phyloP scores from a whole-genome alignment of 2,797 vertebrate species.

The Cirrhinus molitorella region DNA sequence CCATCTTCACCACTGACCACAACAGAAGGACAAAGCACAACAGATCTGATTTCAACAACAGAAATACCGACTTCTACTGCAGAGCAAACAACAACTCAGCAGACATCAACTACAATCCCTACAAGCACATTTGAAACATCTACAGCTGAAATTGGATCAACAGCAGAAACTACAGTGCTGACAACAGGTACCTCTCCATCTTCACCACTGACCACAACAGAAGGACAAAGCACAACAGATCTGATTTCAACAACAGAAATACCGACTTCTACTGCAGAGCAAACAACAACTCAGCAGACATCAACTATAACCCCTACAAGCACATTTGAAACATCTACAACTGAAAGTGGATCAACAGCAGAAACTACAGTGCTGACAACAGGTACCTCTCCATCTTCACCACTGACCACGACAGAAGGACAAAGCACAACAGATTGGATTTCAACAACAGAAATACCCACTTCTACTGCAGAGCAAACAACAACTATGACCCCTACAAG shows the following conservation, averaged over 20 bases:
- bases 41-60: not conserved
- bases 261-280: not conserved
- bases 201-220: no score
- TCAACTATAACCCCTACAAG: not conserved
- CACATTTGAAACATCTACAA: not conserved
- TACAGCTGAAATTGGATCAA: no score
- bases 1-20: not conserved
- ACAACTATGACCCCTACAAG: no score
- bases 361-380: not conserved
- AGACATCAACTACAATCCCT: no score
- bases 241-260: not conserved
- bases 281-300: not conserved
- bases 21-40: not conserved
- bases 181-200: no score
- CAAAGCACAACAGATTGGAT: not conserved
- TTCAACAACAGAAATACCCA: no score
- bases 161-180: no score
- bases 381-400: not conserved
- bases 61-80: no score
- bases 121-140: no score
- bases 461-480: no score
- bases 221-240: not conserved
- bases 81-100: no score
- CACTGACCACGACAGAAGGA: not conserved
- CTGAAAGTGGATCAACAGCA: not conserved